Base-by-base conservation (phyloP, 2,113 vertebrate species). In the Nannobrachium achirus region DNA sequence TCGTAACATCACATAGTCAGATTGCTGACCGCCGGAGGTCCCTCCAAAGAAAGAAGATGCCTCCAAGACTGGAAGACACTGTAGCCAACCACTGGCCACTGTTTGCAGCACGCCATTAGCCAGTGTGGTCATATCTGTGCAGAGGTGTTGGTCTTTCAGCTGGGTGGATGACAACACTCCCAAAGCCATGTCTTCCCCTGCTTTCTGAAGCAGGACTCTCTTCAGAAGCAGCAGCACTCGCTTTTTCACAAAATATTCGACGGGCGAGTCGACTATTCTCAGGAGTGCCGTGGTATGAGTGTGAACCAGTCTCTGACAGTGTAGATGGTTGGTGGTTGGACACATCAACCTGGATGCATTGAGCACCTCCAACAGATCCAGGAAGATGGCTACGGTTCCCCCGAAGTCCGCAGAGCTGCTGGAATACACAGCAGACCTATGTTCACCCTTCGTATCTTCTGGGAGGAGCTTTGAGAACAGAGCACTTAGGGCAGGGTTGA, bases 301-400 rank as follows among this genome's bases (percentile, higher is more conserved):
- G 76, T 92, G 89, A 1, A 92, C 41, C 5, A 94, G 49, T 73
- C 91, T 92, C 68, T 93, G 95, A 80, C 93, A 93, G 46, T 46
- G 68, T n/a, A 92, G 70, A 0, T 80, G 71, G 7, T 85, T 66
- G 0, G 77, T 80, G 0, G 79, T 16, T 1, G 86, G 82, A 18
- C 87, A 65, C 11, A 71, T 72, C 18, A 41, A 56, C 77, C 93
- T 88, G 50, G 93, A 92, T 15, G 92, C 85, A 16, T 82, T 41
- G 52, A 99, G 89, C 10, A 89, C 85, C 82, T 98, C 96, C 7
- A 97, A 86, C 19, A 98, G 89, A 25, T 96, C 94, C 73, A 93
- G 60, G 49, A 95, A 90, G 60, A 92, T 75, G 8, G 91, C 80
- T 45, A 94, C 64, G 9, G 63, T 89, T 2, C 81, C 88, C 56